Evolutionary conservation across 30 jellyfish, hydroid and myxozoan species (phyloP).

Genomic region (Turritopsis rubra): DNA sequence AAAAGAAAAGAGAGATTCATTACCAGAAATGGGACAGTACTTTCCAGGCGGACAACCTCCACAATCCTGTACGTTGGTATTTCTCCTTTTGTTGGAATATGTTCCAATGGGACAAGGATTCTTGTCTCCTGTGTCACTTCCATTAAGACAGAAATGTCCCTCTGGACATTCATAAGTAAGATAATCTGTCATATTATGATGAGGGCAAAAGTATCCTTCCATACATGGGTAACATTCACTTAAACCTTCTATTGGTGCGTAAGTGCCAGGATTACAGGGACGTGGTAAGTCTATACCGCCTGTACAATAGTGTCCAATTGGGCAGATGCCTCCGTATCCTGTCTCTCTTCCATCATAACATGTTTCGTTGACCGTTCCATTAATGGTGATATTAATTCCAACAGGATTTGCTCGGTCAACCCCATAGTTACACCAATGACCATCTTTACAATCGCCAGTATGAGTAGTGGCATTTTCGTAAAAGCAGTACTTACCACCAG

Average conservation of each 20-base stretch:
- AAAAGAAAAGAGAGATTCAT: background rate
- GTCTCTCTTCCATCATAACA: constrained; percentile 89
- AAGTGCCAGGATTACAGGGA: constrained; percentile 83
- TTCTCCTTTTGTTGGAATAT: constrained; percentile 48
- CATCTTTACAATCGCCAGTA: constrained; percentile 82
- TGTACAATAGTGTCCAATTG: constrained; percentile 87
- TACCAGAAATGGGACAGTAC: constrained; percentile 50
- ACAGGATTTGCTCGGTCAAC: constrained; percentile 86
- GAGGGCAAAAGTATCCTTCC: constrained; percentile 92
- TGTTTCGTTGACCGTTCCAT: constrained; percentile 23
- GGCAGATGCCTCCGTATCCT: constrained; percentile 93
- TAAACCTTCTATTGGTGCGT: constrained; percentile 65
- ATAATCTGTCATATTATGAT: constrained; percentile 66
- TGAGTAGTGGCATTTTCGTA: constrained; percentile 49
- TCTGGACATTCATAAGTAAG: constrained; percentile 70
- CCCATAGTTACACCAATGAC: constrained; percentile 91
- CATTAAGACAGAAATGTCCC: constrained; percentile 96
- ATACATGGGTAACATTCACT: constrained; percentile 76
- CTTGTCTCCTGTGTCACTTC: constrained; percentile 55
- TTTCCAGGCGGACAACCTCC: constrained; percentile 74
- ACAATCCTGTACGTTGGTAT: constrained; percentile 53
- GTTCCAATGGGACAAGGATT: constrained; percentile 83
- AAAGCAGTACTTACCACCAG: constrained; percentile 90
- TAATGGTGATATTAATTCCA: constrained; percentile 48
- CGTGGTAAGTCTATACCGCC: constrained; percentile 65